A percentile compares a stretch with the other conserved stretches of the same genome.
These are phyloP conservation scores for Platysteira castanea DNA, from an alignment of 2,113 vertebrate species.

Conservation along the genomic window DNA sequence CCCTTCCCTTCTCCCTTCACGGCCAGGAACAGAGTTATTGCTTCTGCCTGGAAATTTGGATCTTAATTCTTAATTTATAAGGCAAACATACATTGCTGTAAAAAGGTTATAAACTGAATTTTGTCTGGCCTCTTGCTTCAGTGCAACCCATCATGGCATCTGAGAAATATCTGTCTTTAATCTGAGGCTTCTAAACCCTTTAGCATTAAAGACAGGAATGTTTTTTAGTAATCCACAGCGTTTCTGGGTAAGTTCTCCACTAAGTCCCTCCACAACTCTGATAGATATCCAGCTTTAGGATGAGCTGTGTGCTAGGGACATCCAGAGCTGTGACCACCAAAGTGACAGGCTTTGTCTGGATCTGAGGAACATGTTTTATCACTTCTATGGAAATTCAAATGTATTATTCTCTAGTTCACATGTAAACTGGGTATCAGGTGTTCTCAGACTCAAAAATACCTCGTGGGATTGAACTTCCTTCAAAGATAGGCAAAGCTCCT, in stretches of 20 bases:
- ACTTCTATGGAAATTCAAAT: not conserved
- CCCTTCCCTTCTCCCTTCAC: not conserved
- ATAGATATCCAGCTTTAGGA: not conserved
- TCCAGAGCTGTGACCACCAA: not conserved
- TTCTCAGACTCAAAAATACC: not conserved
- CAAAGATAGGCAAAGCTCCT: not conserved
- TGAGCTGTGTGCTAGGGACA: not conserved
- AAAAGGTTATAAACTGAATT: not conserved
- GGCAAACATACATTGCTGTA: not conserved
- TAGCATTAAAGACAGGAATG: not conserved
- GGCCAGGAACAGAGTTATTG: not conserved
- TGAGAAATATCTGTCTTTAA: not conserved
- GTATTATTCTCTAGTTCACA: not conserved
- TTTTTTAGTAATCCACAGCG: not conserved
- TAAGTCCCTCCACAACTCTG: not conserved
- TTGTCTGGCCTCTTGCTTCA: not conserved
- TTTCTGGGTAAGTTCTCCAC: not conserved
- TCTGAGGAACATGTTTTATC: not conserved
- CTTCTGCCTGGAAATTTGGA: not conserved
- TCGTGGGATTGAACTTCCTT: not conserved
- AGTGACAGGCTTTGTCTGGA: not conserved
- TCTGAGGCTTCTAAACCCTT: not conserved
- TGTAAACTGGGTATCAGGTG: not conserved
- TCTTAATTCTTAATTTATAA: not conserved
- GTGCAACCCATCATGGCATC: not conserved